phyloP scores from a whole-genome alignment of 1,140 invertebrate species.

The Aricia agestis region DNA sequence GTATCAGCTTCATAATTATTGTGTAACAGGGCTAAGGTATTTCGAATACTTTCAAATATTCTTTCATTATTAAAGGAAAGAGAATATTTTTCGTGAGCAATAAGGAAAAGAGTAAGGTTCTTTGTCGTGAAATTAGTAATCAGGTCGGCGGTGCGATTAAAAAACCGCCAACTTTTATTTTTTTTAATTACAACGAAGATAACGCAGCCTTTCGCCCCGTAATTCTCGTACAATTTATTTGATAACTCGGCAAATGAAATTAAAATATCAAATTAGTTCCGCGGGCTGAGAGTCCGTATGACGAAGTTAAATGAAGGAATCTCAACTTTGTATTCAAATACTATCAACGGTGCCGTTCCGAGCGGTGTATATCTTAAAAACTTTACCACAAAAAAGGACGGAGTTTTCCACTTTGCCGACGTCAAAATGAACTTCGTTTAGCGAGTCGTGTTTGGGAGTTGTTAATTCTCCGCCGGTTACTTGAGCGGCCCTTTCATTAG shows the following conservation, averaged over 20 bases:
- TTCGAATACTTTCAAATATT: background rate
- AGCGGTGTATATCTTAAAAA: constrained; percentile 47
- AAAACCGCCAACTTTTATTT: constrained; percentile 51
- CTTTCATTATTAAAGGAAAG: constrained; percentile 19
- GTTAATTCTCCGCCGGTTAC: constrained; percentile 68
- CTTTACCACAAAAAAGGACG: constrained; percentile 50
- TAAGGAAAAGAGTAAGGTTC: constrained; percentile 43
- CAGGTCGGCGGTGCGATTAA: constrained; percentile 39
- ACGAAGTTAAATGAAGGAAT: constrained; percentile 25
- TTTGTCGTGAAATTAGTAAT: constrained; percentile 68
- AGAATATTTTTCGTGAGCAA: constrained; percentile 44
- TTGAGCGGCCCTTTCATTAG: constrained; percentile 74
- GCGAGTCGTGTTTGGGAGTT: constrained; percentile 71
- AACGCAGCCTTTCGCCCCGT: constrained; percentile 30
- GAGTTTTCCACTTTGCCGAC: constrained; percentile 68
- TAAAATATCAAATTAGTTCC: constrained; percentile 46
- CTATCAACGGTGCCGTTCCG: constrained; percentile 27
- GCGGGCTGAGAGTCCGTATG: constrained; percentile 16
- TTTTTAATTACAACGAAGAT: constrained; percentile 57
- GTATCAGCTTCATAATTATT: background rate
- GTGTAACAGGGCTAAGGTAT: background rate
- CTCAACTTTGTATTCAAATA: constrained; percentile 27
- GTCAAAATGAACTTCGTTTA: constrained; percentile 62
- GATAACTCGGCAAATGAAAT: constrained; percentile 48
- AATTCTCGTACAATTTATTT: constrained; percentile 36